Evolutionary conservation across 2,888 invertebrate genomes (phyloP), one percentile per base, ranked within the genome.

Genomic region (Microctonus hyperodae): DNA sequence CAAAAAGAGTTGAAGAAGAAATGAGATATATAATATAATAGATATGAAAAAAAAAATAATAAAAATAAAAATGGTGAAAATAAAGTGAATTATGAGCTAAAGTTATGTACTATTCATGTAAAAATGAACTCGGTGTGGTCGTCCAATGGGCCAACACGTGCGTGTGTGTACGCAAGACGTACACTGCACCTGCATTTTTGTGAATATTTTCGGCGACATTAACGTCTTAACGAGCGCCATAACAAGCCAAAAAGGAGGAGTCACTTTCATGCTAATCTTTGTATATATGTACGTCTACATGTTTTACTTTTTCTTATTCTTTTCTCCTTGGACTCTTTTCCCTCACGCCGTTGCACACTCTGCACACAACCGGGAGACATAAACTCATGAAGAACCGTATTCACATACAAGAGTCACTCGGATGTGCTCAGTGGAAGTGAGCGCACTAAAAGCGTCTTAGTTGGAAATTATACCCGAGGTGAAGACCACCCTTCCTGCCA

Each of bases 131-230:
- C 69, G 65, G 74, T 72, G 72, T 73, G 74, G 74, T 73, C 70
- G 69, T 70, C 68, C 69, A 68, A 3, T 65, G 69, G 51, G 40
- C 33, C 37, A 35, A 65, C 57, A 33, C 64, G 63, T 56, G 70
- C 58, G 66, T 71, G 72, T 44, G 55, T 20, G 60, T 64, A 62
- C 33, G 66, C 51, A 66, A 60, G 67, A 68, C 56, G 76, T 16
- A 75, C 72, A 77, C 75, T 71, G 78, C 80, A 83, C 81, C 83
- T 83, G 83, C 80, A 81, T 80, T 82, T 82, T 82, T 80, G 76
- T 78, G 75, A 82, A 81, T 81, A 81, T 80, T 81, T 82, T 80
- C 76, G 77, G 76, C 74, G 78, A 79, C 80, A 80, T 83, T 80
- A 82, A 81, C 78, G 75, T 79, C 78, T 79, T 81, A 82, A 83